These are phyloP conservation scores for Melanotaenia duboulayi DNA, from an alignment of 2,113 vertebrate genomes.

Conservation along the genomic window DNA sequence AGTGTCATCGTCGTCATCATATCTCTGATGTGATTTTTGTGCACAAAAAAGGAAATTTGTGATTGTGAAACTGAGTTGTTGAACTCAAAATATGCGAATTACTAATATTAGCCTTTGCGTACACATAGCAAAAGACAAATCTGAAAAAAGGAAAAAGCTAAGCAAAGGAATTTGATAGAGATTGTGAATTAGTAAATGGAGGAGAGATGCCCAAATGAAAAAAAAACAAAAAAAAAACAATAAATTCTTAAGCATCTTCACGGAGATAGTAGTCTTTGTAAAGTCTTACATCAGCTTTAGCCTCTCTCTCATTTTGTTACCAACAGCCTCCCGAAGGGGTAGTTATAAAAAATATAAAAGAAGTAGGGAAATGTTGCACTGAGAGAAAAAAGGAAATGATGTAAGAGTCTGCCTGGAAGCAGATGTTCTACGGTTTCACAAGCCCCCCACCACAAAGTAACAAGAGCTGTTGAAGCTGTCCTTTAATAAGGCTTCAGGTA, in stretches of 20 bases:
- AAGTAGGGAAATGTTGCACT: conserved; percentile 22
- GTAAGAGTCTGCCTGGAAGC: conserved; percentile 62
- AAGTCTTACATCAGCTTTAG: conserved; percentile 68
- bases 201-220: conserved; percentile 39
- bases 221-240: conserved; percentile 28
- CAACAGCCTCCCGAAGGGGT: conserved; percentile 37
- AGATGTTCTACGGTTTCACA: conserved; percentile 53
- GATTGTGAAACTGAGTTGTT: no score
- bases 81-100: no score
- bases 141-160: not conserved
- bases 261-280: conserved; percentile 48
- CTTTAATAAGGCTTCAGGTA: conserved; percentile 59
- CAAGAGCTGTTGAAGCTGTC: conserved; percentile 40
- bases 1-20: no score
- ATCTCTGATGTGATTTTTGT: no score
- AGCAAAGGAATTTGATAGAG: not conserved
- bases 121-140: not conserved
- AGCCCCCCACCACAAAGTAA: conserved; percentile 35
- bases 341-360: not conserved
- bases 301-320: conserved; percentile 43
- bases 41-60: no score
- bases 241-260: conserved; percentile 40
- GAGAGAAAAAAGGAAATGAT: conserved; percentile 63
- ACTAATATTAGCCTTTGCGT: no score
- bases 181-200: not conserved